Base-by-base conservation (phyloP, 53 echinoderm and acorn worm species). In the Holothuria leucospilota region DNA sequence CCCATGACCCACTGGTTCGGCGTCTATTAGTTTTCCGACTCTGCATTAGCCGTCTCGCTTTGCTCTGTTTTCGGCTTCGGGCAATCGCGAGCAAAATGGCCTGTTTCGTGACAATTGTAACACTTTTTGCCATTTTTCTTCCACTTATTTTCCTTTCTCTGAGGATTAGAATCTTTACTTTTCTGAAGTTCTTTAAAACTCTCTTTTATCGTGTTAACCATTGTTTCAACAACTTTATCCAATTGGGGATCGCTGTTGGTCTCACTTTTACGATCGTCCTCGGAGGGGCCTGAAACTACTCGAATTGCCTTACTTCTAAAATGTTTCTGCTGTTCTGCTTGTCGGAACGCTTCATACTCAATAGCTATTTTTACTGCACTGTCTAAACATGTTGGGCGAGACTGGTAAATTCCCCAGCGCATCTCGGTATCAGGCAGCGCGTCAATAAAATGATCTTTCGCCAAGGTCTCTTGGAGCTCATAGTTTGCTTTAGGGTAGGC, bases 41-140 rank as follows among this genome's bases (percentile, higher is more conserved):
- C 21, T 7, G 20, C n/a, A 6, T 46, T 51, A 24, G 77, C 20
- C 14, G 34, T 15, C 20, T 20, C 49, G 77, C 25, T 42, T 49
- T 6, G 49, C 49, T 13, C 49, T 4, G 3, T 6, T 49, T 49
- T 49, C 13, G 49, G 13, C 49, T 49, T 49, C 34, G 49, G 49
- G 49, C 49, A 13, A 27, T 51, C 77, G 6, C 77, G 49, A 46
- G 25, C 20, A 46, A 51, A 77, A 21, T 51, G 77, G 6, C 77
- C 77, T 42, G 20, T n/a, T 77, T 77, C 51, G 7, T 77, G 38
- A 51, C 77, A 77, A 41, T 77, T 77, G 12, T 75, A 75, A 51
- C 77, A 75, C 10, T 20, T 75, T 15, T 25, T 49, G 51, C 49
- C 51, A 41, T 51, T 77, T 20, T 20, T 46, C 77, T n/a, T 52